phyloP scores from a whole-genome alignment of 2,113 vertebrate species.

The Microtus pennsylvanicus region DNA sequence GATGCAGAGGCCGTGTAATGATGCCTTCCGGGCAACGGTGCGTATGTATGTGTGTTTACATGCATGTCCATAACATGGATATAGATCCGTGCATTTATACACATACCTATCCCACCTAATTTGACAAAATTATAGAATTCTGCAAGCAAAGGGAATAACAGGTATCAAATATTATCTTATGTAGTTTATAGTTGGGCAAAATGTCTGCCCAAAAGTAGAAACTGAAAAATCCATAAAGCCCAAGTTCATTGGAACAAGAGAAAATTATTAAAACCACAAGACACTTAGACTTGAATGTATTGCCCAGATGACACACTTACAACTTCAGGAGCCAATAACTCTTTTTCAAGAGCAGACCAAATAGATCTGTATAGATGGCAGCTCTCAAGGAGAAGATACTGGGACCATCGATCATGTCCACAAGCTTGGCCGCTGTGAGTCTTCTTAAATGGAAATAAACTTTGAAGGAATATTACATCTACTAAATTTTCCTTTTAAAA shows the following conservation, averaged over 20 bases:
- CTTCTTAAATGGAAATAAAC: neutral
- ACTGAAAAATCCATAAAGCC: neutral
- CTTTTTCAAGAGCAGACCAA: slow-evolving; percentile 16
- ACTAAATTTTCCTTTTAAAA: neutral
- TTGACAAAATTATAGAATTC: slow-evolving; percentile 18
- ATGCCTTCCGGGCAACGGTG: neutral
- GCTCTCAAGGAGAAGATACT: neutral
- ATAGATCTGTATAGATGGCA: neutral
- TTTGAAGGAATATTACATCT: neutral
- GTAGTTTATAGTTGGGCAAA: slow-evolving; percentile 22
- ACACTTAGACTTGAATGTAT: neutral
- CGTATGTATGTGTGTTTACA: neutral
- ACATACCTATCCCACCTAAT: neutral
- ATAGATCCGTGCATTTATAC: neutral
- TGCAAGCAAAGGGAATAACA: slow-evolving; percentile 11
- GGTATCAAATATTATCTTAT: slow-evolving; percentile 35
- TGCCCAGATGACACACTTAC: neutral
- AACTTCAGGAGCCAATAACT: neutral
- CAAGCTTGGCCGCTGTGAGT: neutral
- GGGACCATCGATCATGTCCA: neutral
- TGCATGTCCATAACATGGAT: neutral
- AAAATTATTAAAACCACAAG: neutral
- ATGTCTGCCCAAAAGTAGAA: neutral
- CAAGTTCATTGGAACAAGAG: neutral
- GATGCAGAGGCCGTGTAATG: neutral